A percentile compares a stretch with the other conserved stretches of the same genome.
These are phyloP conservation scores for Corapipo altera DNA, from an alignment of 2,113 vertebrate species.

Conservation along the genomic window DNA sequence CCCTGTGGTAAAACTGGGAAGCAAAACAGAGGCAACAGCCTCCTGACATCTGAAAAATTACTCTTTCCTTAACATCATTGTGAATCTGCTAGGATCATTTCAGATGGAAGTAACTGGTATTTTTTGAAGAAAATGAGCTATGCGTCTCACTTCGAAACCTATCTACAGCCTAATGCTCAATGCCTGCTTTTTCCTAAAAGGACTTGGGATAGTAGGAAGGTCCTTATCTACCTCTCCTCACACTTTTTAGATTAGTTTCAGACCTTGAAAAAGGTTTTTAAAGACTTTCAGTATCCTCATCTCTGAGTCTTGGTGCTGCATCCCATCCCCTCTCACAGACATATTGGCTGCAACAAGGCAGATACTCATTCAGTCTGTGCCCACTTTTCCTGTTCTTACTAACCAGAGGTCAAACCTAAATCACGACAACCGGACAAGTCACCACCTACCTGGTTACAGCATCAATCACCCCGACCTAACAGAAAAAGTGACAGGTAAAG, in stretches of 20 bases:
- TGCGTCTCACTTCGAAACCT: neutral
- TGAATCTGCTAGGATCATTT: neutral
- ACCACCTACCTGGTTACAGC: neutral
- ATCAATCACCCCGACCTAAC: neutral
- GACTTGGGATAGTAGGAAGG: accelerated
- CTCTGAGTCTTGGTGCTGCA: neutral
- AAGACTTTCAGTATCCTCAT: neutral
- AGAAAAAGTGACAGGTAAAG: neutral
- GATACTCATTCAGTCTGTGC: neutral
- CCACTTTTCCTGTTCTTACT: neutral
- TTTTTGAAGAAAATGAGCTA: neutral
- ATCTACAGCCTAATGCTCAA: neutral
- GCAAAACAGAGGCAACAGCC: neutral
- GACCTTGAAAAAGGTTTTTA: neutral
- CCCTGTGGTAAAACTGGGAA: neutral
- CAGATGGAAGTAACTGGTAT: neutral
- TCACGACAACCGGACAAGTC: neutral
- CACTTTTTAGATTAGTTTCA: neutral
- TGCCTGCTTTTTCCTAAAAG: neutral
- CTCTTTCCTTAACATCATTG: neutral
- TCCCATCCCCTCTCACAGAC: neutral
- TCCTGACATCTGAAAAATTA: neutral
- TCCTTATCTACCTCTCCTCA: neutral
- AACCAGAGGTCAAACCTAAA: neutral
- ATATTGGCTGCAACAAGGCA: neutral